Conservation (phyloP, 2,888 invertebrate species). For the Agonopterix alstromeriana region DNA sequence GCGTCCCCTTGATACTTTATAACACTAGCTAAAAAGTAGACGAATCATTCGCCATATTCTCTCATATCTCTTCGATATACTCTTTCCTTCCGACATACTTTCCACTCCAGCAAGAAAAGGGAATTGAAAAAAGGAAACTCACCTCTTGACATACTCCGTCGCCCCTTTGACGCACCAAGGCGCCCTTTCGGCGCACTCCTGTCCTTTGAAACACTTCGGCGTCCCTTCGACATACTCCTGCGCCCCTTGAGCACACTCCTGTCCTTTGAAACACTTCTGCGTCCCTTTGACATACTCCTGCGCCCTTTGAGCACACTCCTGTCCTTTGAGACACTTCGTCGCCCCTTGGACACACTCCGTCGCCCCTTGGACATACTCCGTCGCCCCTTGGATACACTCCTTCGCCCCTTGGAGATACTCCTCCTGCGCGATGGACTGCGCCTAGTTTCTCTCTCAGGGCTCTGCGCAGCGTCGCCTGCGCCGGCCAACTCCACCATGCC, state of each 20-base stretch:
- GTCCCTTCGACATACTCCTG: background rate
- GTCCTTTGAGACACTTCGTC: background rate
- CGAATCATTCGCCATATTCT: too few species aligned
- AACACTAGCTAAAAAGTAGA: too few species aligned
- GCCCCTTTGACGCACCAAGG: too few species aligned
- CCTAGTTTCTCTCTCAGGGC: slow-evolving; percentile 14
- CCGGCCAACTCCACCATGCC: slow-evolving; percentile 67
- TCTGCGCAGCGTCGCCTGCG: slow-evolving; percentile 21
- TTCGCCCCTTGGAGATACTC: background rate
- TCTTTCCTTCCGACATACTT: too few species aligned
- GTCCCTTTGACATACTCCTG: background rate
- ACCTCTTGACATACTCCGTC: too few species aligned
- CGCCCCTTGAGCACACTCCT: background rate
- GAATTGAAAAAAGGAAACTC: too few species aligned
- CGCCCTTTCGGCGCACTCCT: too few species aligned
- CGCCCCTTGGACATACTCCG: background rate
- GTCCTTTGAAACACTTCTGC: background rate
- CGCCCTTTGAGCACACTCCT: background rate
- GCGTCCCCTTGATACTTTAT: too few species aligned
- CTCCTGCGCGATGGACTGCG: background rate
- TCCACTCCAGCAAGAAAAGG: too few species aligned
- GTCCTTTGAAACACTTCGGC: background rate
- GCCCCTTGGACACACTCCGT: background rate
- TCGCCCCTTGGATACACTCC: background rate
- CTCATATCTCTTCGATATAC: too few species aligned